Evolutionary conservation across 2,888 invertebrate species (phyloP).

Genomic region (Scelioninae gen. 1): DNA sequence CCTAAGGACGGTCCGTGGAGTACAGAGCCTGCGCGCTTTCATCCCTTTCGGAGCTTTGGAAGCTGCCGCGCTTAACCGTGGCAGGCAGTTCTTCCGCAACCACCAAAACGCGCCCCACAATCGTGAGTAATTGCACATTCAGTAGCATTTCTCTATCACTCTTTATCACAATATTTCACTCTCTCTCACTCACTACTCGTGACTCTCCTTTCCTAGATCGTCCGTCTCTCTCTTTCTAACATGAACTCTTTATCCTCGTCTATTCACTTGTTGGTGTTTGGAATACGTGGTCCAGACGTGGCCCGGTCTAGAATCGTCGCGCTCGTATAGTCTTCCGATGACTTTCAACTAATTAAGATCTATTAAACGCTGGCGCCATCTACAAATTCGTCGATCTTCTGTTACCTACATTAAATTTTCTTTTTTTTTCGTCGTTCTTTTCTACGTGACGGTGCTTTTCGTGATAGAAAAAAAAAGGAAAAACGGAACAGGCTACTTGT

Average conservation of each 20-base stretch:
- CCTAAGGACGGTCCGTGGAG: slow-evolving; percentile 60
- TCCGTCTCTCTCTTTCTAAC: not conserved
- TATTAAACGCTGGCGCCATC: no score
- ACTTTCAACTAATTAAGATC: no score
- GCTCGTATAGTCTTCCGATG: no score
- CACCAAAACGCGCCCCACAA: slow-evolving; percentile 83
- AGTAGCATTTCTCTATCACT: slow-evolving; percentile 45
- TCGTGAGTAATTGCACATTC: slow-evolving; percentile 81
- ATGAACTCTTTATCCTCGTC: slow-evolving; percentile 1
- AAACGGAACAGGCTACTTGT: slow-evolving; percentile 29
- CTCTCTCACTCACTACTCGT: slow-evolving; percentile 12
- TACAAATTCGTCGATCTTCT: no score
- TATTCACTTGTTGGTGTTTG: slow-evolving; percentile 21
- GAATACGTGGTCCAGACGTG: not conserved
- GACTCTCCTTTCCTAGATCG: no score
- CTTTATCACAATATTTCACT: slow-evolving; percentile 15
- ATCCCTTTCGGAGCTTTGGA: slow-evolving; percentile 76
- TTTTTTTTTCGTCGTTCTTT: not conserved
- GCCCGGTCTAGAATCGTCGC: not conserved
- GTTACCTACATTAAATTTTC: not conserved
- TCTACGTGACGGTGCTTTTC: no score
- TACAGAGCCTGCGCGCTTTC: slow-evolving; percentile 76
- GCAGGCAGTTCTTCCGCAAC: slow-evolving; percentile 83
- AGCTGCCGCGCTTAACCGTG: slow-evolving; percentile 79
- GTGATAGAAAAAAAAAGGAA: not conserved